Conservation (phyloP, 2,797 vertebrate species). For the Cygnus olor region DNA sequence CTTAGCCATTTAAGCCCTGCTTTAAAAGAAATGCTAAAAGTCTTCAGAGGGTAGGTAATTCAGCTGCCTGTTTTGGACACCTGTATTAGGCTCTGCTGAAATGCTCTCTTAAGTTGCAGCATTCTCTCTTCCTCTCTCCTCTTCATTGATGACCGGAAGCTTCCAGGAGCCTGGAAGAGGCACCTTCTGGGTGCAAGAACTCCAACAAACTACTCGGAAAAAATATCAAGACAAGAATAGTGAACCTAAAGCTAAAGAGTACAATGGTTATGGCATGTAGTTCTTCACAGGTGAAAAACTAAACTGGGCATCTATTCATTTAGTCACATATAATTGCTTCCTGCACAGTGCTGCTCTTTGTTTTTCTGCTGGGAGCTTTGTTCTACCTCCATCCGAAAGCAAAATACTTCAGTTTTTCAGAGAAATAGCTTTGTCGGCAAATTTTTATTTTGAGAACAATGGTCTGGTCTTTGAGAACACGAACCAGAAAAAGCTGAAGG, state of each 20-base stretch:
- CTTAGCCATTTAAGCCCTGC: not conserved
- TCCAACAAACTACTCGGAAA: not conserved
- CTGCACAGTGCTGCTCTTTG: not conserved
- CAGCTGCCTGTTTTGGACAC: not conserved
- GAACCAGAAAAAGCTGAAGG: not conserved
- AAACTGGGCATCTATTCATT: not conserved
- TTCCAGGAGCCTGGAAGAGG: not conserved
- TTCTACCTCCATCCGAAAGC: not conserved
- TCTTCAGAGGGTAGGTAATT: not conserved
- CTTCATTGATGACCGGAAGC: not conserved
- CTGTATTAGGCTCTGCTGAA: not conserved
- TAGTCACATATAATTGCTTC: not conserved
- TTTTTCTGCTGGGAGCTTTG: not conserved
- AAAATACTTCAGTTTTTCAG: not conserved
- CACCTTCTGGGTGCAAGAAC: not conserved
- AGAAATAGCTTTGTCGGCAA: slow-evolving; percentile 13
- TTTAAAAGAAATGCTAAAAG: not conserved
- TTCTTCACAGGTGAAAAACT: not conserved
- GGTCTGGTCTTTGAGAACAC: not conserved
- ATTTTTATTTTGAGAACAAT: not conserved
- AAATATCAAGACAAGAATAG: not conserved
- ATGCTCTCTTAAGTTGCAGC: not conserved
- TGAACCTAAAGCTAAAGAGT: not conserved
- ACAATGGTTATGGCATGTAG: not conserved
- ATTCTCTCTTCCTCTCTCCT: not conserved